Base-by-base conservation (phyloP, 2,113 vertebrate species). In the Stictonetta naevosa region DNA sequence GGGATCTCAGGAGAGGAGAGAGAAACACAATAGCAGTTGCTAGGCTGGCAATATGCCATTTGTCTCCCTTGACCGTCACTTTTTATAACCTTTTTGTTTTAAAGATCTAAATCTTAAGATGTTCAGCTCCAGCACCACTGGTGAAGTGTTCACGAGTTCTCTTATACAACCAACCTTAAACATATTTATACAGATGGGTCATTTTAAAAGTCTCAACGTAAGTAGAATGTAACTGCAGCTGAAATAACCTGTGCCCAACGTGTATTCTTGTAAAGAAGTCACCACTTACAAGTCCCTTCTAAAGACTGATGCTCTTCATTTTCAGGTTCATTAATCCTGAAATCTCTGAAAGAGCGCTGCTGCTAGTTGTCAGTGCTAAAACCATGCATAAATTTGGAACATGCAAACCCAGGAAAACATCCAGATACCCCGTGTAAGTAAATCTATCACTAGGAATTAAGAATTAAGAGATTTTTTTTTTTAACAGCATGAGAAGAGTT, bases 21-120 rank as follows among this genome's bases (percentile, higher is more conserved):
- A 84, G 10, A 93, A 95, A 92, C n/a, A 48, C 64, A 95, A 62
- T 16, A 93, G 78, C 66, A 79, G 89, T 83, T 75, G 53, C 64
- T 82, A 73, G 68, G 63, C 77, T 90, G 90, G 56, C 84, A 96
- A 96, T 95, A 73, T 64, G 68, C 74, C 59, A 67, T 38, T 88
- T 72, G 50, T 76, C 11, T 50, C 59, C 88, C 95, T 93, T 81
- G 83, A 95, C 93, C 50, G 42, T 86, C 91, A 53, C 66, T 92
- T 96, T 85, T 91, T 55, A 95, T 58, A 90, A 86, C 12, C 10
- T 88, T 33, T 74, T 60, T 83, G 64, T 85, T 88, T 96, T 92
- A 87, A 58, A 93, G 88, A 96, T 33, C 28, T 5, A 88, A 96
- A 94, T 77, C 77, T 48, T 72, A 83, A 53, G 40, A 95, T 80